Evolutionary conservation across 2,797 vertebrate genomes (phyloP), one percentile per base, ranked within the genome.

Genomic region (Aulostomus chinensis): DNA sequence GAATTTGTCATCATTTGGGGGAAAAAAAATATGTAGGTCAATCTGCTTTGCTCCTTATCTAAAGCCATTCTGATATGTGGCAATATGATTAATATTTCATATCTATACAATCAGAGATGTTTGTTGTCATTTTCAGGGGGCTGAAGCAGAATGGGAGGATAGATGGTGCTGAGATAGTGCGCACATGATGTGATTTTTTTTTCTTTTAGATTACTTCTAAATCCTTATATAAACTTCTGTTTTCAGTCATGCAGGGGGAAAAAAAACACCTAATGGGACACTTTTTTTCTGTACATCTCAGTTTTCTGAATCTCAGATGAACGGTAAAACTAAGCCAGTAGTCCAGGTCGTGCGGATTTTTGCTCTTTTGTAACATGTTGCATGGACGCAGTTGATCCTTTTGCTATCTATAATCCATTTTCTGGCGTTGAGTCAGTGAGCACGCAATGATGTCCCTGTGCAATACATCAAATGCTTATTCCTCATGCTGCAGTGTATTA

Each of bases 1-100:
- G 50, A 73, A 79, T 78, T 73, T 78, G 80, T 75, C 62, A 58
- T 65, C 67, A 67, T 31, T 61, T 59, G 57, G 17, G 47, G n/a
- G n/a, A n/a, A n/a, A n/a, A n/a, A 76, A 81, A 7, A 51, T 81
- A 86, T 88, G 62, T 83, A 86, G 88, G 86, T 89, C 87, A 87
- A 80, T 81, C 79, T 83, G 78, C 82, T 88, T 81, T 76, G 39
- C 68, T 64, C 49, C 79, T 78, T 66, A 79, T 84, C 68, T 78
- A 50, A 63, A 78, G 67, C 74, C 67, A 51, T 25, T 58, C 73
- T 67, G 70, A 78, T 83, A 75, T 63, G 74, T 81, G 37, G 51
- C 46, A 65, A 66, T 71, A 66, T 71, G 76, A 84, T 83, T 76
- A 78, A 65, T 73, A 73, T 83, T 77, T 69, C 59, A 64, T 73